Percentiles rank a stretch among this genome's conserved stretches.
These are phyloP conservation scores for Oceanodroma tethys DNA, from an alignment of 2,113 vertebrate species.

Conservation along the genomic window DNA sequence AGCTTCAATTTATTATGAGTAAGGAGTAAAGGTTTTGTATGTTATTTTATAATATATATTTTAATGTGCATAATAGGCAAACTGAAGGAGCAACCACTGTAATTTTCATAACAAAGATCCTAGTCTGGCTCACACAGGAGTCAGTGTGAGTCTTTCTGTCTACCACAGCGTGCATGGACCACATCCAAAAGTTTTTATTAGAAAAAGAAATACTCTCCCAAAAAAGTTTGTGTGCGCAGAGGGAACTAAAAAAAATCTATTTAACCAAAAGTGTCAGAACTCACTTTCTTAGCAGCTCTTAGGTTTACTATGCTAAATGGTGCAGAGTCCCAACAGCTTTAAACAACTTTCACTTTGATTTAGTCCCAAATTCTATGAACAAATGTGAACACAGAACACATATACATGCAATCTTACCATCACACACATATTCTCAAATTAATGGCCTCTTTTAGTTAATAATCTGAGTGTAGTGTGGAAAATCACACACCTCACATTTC, in stretches of 20 bases:
- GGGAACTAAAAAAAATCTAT: neutral
- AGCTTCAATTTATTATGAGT: neutral
- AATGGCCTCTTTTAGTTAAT: constrained; percentile 16
- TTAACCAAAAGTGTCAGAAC: neutral
- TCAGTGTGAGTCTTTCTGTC: neutral
- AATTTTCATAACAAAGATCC: neutral
- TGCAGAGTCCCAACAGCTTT: neutral
- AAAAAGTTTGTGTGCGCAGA: neutral
- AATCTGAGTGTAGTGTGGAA: neutral
- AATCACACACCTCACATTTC: neutral
- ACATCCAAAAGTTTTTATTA: neutral
- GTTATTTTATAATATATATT: neutral
- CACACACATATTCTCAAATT: neutral
- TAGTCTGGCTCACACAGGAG: neutral
- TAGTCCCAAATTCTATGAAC: neutral
- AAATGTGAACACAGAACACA: neutral
- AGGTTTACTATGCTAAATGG: neutral
- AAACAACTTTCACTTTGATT: neutral
- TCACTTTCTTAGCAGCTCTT: neutral
- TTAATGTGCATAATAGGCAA: neutral
- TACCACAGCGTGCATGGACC: neutral
- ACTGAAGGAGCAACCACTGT: fast-evolving
- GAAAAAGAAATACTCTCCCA: neutral
- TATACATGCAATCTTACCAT: neutral
- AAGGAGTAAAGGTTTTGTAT: neutral